These are phyloP conservation scores for Euwallacea fornicatus DNA, from an alignment of 1,140 invertebrate species.

Conservation along the genomic window DNA sequence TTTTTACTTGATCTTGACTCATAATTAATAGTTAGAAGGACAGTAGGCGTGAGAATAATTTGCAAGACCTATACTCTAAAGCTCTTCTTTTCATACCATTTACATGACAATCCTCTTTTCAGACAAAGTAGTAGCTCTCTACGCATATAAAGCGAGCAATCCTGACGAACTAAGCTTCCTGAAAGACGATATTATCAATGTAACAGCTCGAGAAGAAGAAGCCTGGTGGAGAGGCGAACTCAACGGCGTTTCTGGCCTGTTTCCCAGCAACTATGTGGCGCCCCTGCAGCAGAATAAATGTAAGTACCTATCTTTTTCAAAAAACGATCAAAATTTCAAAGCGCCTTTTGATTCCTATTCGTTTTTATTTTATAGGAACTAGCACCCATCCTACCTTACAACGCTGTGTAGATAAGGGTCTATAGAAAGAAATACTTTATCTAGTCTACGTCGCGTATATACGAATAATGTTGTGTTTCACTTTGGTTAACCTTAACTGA, in stretches of 20 bases:
- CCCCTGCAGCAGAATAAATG: conserved; percentile 58
- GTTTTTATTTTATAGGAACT: conserved; percentile 47
- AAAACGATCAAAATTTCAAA: background rate
- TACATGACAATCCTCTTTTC: conserved; percentile 46
- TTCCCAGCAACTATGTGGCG: conserved; percentile 90
- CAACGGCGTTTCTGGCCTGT: conserved; percentile 82
- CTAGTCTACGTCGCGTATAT: conserved; percentile 25
- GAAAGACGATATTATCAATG: conserved; percentile 90
- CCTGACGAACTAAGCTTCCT: conserved; percentile 92
- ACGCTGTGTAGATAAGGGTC: conserved; percentile 45
- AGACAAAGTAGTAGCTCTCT: conserved; percentile 91
- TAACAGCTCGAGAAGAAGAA: conserved; percentile 88
- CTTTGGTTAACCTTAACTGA: background rate
- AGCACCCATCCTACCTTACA: conserved; percentile 53
- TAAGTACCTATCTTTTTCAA: conserved; percentile 55
- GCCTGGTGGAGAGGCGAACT: conserved; percentile 96
- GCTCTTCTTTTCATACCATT: too few species aligned
- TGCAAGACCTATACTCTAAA: too few species aligned
- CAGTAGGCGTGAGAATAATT: too few species aligned
- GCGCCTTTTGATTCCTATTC: background rate
- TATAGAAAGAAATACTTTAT: conserved; percentile 32
- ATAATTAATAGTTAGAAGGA: too few species aligned
- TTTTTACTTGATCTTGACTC: too few species aligned
- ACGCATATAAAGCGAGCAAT: conserved; percentile 90
- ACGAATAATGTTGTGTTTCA: conserved; percentile 4